Conservation (phyloP, 2,797 vertebrate genomes). For the Taenioides sp. region DNA sequence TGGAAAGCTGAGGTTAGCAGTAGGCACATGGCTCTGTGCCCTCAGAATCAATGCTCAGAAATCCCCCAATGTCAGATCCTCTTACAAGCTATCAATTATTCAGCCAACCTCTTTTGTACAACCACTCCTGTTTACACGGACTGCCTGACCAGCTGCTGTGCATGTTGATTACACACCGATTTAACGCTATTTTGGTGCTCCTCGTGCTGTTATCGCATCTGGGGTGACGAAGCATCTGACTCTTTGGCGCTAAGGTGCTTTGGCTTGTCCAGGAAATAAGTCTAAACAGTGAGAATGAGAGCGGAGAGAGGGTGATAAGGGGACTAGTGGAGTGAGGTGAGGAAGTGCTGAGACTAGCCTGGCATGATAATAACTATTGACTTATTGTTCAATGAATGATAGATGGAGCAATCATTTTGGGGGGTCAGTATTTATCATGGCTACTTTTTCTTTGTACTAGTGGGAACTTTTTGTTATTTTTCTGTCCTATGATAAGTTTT, state of each 20-base stretch:
- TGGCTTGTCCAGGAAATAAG: background rate
- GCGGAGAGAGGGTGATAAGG: background rate
- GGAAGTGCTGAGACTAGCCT: constrained; percentile 10
- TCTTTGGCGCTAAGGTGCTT: constrained; percentile 49
- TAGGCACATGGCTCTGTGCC: constrained; percentile 63
- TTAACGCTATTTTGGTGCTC: constrained; percentile 51
- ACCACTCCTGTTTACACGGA: constrained; percentile 88
- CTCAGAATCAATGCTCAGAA: constrained; percentile 78
- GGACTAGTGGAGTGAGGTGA: constrained; percentile 27
- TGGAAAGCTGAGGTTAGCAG: constrained; percentile 53
- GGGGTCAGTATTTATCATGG: too few relatives aligned
- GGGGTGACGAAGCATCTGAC: constrained; percentile 76
- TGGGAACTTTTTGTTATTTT: too few relatives aligned
- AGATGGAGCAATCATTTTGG: too few relatives aligned
- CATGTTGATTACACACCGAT: constrained; percentile 67
- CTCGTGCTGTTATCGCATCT: constrained; percentile 43
- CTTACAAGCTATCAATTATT: constrained; percentile 87
- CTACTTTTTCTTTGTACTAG: too few relatives aligned
- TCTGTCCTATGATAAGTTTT: too few relatives aligned
- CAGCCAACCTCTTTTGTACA: constrained; percentile 82
- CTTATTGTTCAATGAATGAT: background rate
- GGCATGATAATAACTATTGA: background rate
- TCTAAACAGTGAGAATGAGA: background rate
- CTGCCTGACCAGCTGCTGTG: constrained; percentile 73
- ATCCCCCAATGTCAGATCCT: constrained; percentile 77